Evolutionary conservation across 2,797 vertebrate genomes (phyloP).

Genomic region (Selene dorsalis): DNA sequence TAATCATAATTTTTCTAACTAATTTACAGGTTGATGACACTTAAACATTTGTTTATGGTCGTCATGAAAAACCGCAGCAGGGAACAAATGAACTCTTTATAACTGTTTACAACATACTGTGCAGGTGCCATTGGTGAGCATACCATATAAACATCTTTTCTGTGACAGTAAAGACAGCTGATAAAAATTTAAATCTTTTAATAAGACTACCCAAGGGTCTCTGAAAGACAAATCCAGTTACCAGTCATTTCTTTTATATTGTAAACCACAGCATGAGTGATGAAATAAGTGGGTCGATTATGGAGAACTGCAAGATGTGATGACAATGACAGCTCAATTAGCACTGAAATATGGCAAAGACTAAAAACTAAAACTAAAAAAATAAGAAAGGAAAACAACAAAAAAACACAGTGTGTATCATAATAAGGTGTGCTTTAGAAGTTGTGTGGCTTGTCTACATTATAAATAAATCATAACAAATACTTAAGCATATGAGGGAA

Average conservation of each 20-base stretch:
- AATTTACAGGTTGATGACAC: neutral
- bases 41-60: neutral
- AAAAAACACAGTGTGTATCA: neutral
- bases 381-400: too few relatives aligned
- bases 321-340: conserved; percentile 14
- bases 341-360: too few relatives aligned
- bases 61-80: neutral
- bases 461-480: neutral
- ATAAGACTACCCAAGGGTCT: neutral
- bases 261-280: conserved; percentile 27
- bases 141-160: conserved; percentile 11
- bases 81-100: conserved; percentile 4
- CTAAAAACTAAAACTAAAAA: too few relatives aligned
- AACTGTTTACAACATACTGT: neutral
- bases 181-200: conserved; percentile 4
- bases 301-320: neutral
- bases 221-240: conserved; percentile 19
- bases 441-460: neutral
- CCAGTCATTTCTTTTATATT: conserved; percentile 28
- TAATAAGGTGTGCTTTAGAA: conserved; percentile 7
- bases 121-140: neutral
- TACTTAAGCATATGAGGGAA: neutral
- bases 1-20: neutral
- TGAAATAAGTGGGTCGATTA: conserved; percentile 10
- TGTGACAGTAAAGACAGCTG: conserved; percentile 12